phyloP scores from a whole-genome alignment of 2,888 invertebrate genomes.

The Nephrotoma guestfalica region DNA sequence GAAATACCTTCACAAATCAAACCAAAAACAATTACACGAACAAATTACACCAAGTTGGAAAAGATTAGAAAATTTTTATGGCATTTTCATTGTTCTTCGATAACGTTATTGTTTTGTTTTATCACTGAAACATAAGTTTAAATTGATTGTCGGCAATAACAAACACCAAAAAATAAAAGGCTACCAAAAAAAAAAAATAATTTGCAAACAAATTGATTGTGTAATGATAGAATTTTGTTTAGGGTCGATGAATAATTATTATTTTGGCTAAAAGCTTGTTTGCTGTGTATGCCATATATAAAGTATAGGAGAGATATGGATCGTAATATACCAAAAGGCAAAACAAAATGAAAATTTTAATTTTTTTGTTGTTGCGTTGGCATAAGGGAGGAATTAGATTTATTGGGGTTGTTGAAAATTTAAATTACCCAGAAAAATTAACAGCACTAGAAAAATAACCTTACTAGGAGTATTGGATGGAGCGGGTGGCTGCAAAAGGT shows the following conservation, averaged over 20 bases:
- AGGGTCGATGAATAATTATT: neutral
- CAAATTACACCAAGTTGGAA: neutral
- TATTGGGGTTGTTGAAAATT: neutral
- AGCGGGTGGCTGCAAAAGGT: neutral
- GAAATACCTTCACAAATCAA: neutral
- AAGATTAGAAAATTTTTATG: neutral
- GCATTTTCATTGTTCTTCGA: neutral
- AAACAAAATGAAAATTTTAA: neutral
- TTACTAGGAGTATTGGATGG: neutral
- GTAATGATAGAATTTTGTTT: neutral
- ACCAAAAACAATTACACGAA: neutral
- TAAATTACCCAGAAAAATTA: neutral
- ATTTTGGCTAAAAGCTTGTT: neutral
- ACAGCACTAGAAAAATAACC: neutral
- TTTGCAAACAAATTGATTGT: neutral
- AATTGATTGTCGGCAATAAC: neutral
- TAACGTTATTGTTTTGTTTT: neutral
- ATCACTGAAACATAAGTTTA: neutral
- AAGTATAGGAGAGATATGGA: neutral
- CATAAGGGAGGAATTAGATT: neutral
- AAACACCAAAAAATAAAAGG: neutral
- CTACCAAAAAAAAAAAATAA: neutral
- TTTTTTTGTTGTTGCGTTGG: neutral
- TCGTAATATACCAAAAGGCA: neutral
- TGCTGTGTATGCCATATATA: neutral